Base-by-base conservation (phyloP, 30 jellyfish, hydroid and myxozoan species). In the Cassiopea andromeda region DNA sequence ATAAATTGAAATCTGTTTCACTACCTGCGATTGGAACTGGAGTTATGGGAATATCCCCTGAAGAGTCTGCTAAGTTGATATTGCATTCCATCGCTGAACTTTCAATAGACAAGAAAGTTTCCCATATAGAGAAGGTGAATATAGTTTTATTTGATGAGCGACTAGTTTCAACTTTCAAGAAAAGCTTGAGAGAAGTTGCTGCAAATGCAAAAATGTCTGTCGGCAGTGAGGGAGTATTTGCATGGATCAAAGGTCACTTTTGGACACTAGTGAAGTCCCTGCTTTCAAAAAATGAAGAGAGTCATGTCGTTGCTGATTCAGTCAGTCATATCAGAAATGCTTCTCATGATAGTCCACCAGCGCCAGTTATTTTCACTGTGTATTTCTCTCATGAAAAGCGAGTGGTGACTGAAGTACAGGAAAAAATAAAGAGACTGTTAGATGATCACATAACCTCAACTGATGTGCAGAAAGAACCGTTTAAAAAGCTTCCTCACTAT, bases 21-120 rank as follows among this genome's bases (percentile, higher is more conserved):
- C 18, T 85, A 57, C 93, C 93, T 15, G 93, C 93, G 16, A 85
- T 85, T 38, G 93, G 93, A 14, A 85, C 93, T 4, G 93, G 93
- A 58, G 47, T 73, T 19, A 15, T 85, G 16, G 93, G 87, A 50
- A 73, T 49, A 59, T 73, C 67, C 5, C 84, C 93, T 7, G 69
- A 58, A 45, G 81, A 75, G 54, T 85, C 93, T 13, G 93, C 93
- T 1, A 27, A 48, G 68, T 43, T 85, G 73, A 85, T 85, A 17
- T 70, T 85, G 71, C 77, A 66, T n/a, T 48, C 93, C 17, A 73
- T 85, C 57, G 93, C 72, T 1, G 93, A 85, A 44, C 71, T 85
- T 15, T 57, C 87, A 44, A 12, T 14, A 8, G 45, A 57, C 8
- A 60, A 43, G 58, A 13, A 75, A 3, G 47, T 85, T 16, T 15